Evolutionary conservation across 2,113 vertebrate species (phyloP), one percentile per base, ranked within the genome.

Genomic region (Lates calcarifer): DNA sequence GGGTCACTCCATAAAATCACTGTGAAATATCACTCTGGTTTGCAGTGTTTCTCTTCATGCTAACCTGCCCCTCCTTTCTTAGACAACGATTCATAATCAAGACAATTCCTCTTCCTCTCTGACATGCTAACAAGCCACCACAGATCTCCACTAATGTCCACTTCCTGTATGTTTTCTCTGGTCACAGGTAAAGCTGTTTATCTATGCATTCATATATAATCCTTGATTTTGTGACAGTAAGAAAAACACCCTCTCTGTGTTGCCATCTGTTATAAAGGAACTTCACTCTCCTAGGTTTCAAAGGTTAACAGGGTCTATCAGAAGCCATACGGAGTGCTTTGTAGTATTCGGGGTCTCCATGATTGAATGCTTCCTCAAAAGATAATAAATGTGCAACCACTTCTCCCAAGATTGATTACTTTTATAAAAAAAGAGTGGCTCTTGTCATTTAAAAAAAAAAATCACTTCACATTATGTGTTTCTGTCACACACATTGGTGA

Each of bases 271-370:
- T 84, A 79, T 47, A 83, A 72, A 89, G 77, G 63, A 78, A 63
- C 62, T 49, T 89, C 83, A 81, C 87, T 61, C 33, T 69, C 62
- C 33, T 5, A 26, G 75, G 80, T 82, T 85, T 89, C 74, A 89
- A 86, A 87, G 84, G 90, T 88, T 87, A 91, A 91, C 71, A 60
- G 74, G 72, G 43, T 70, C 74, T 41, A 89, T 89, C 79, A 72
- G 24, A 41, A 39, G 75, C 64, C 74, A 91, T 85, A 90, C 78
- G 14, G 67, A 79, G 63, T 51, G 69, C 45, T 75, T 55, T 79
- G 29, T 69, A 39, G 33, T 71, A 81, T 71, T 82, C 28, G 41
- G 51, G 13, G 39, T 37, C 66, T 76, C 28, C 5, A 58, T 91
- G 81, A 90, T 83, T 85, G 61, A 86, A 83, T 6, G 58, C 37